Evolutionary conservation across 2,888 invertebrate species (phyloP), one percentile per base, ranked within the genome.

Genomic region (Tuta absoluta): DNA sequence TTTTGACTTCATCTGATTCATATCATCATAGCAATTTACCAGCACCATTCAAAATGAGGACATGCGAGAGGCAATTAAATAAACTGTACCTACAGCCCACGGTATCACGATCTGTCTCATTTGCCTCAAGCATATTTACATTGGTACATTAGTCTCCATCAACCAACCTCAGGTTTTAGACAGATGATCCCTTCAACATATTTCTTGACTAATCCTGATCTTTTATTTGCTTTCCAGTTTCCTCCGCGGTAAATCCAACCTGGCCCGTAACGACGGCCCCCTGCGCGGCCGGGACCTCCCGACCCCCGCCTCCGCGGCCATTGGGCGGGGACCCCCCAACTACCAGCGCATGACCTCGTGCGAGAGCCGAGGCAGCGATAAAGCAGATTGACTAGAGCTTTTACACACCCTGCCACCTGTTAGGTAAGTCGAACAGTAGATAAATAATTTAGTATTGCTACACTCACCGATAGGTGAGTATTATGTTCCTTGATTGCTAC

Each of bases 281-380:
- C 84, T 84, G 71, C 82, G 88, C 62, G 81, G 83, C 12, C 86
- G 89, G 41, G 95, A 95, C 72, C 93, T 93, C 63, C 94, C 94
- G 64, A 96, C 96, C 19, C 96, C 96, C 1, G 93, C 95, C 60
- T 94, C 94, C 68, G 93, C 94, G 4, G 91, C 93, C 67, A 93
- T 95, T 68, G 93, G 93, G 53, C 92, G 95, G 67, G 94, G 94
- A 65, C 95, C 95, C 48, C 95, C 95, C 8, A 94, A 90, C 78
- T 97, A 96, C 90, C 96, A 96, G 84, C 93, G 97, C 75, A 96
- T 96, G 95, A 95, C 95, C 86, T 97, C 96, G 81, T 96, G 95
- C 83, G 97, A 97, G 82, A 96, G 96, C 76, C 93, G 95, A 74
- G 93, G 94, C 66, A 95, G 94, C 74, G 95, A 95, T 77, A 95